These are phyloP conservation scores for Oeneis ivallda DNA, from an alignment of 2,888 invertebrate species.

Conservation along the genomic window DNA sequence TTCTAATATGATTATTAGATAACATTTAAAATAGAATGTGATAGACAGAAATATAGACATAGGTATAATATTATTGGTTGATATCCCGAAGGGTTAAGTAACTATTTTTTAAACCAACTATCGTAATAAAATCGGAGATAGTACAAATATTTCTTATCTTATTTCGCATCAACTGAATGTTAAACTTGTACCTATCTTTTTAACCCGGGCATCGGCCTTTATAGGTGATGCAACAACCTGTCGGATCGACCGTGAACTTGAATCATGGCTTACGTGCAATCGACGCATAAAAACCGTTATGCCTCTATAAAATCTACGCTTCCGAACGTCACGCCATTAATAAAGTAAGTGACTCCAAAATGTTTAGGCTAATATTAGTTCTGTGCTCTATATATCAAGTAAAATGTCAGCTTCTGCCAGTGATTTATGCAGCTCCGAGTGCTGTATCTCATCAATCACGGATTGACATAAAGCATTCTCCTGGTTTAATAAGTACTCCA, in stretches of 20 bases:
- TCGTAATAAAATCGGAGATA: background rate
- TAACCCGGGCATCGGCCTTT: constrained; percentile 66
- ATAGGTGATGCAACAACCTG: constrained; percentile 66
- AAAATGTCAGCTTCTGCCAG: constrained; percentile 55
- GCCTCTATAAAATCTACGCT: constrained; percentile 62
- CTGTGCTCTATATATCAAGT: constrained; percentile 49
- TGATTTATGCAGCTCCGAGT: constrained; percentile 74
- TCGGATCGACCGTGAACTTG: constrained; percentile 69
- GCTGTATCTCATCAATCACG: constrained; percentile 81
- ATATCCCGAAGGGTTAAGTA: no score
- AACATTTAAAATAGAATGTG: no score
- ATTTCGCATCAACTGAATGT: background rate
- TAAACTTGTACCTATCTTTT: constrained; percentile 31
- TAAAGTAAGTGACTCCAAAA: constrained; percentile 53
- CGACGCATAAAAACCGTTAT: constrained; percentile 66
- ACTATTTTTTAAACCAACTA: no score
- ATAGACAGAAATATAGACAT: no score
- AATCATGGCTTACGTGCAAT: constrained; percentile 55
- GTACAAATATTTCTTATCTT: background rate
- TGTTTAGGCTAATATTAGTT: constrained; percentile 57
- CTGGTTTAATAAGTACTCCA: constrained; percentile 53
- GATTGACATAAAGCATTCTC: constrained; percentile 70
- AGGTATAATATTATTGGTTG: no score
- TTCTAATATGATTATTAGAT: no score
- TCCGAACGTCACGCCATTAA: constrained; percentile 41